Evolutionary conservation across 1,140 invertebrate genomes (phyloP).

Genomic region (Leptopilina boulardi): DNA sequence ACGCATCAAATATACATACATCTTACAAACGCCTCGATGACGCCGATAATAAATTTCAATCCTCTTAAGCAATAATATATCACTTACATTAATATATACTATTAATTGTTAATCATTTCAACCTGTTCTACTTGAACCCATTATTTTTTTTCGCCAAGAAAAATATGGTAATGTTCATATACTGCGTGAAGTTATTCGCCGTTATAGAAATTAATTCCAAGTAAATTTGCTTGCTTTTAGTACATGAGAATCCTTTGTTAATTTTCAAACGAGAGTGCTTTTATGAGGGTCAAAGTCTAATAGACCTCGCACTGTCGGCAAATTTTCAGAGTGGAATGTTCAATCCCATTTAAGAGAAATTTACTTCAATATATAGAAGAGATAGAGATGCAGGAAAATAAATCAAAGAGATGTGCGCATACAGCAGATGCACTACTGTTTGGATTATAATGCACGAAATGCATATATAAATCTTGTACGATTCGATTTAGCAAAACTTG

Average conservation of each 20-base stretch:
- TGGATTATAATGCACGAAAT: slow-evolving; percentile 16
- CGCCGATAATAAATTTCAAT: slow-evolving; percentile 31
- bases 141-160: background rate
- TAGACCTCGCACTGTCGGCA: slow-evolving; percentile 25
- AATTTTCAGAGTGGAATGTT: slow-evolving; percentile 26
- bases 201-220: background rate
- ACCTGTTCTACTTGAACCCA: background rate
- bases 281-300: slow-evolving; percentile 21
- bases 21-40: slow-evolving; percentile 10
- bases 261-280: slow-evolving; percentile 23
- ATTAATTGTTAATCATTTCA: slow-evolving; percentile 23
- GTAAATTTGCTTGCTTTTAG: background rate
- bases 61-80: background rate
- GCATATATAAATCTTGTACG: slow-evolving; percentile 6
- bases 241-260: slow-evolving; percentile 3
- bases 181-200: background rate
- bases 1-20: slow-evolving; percentile 19
- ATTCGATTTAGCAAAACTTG: slow-evolving; percentile 20
- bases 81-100: background rate
- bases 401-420: slow-evolving; percentile 19
- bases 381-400: background rate
- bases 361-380: slow-evolving; percentile 15
- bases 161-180: background rate
- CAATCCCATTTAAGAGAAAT: slow-evolving; percentile 30
- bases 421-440: slow-evolving; percentile 13